Conservation (phyloP, 1,140 invertebrate genomes). For the Rhyacophila brunnea region DNA sequence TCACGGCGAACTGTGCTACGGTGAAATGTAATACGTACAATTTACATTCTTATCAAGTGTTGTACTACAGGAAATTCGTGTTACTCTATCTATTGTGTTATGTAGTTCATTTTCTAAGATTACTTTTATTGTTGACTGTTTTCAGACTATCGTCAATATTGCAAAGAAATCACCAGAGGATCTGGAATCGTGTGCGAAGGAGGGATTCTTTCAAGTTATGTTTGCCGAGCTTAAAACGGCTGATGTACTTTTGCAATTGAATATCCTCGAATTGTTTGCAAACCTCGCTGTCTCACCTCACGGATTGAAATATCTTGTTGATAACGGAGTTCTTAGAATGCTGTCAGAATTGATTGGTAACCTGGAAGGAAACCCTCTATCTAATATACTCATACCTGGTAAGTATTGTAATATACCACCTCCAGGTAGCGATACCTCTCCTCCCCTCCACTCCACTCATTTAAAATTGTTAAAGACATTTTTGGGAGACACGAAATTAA, state of each 20-base stretch:
- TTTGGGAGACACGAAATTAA: too few relatives aligned
- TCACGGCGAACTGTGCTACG: too few relatives aligned
- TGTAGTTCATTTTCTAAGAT: too few relatives aligned
- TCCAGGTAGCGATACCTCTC: too few relatives aligned
- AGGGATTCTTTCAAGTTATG: slow-evolving; percentile 67
- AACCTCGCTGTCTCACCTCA: slow-evolving; percentile 65
- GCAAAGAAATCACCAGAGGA: slow-evolving; percentile 57
- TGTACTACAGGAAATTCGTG: too few relatives aligned
- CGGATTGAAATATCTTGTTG: slow-evolving; percentile 69
- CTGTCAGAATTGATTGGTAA: slow-evolving; percentile 60
- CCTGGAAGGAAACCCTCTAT: slow-evolving; percentile 61
- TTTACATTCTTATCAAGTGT: too few relatives aligned
- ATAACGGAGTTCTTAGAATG: slow-evolving; percentile 61
- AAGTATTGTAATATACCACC: too few relatives aligned
- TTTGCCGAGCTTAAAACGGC: slow-evolving; percentile 65
- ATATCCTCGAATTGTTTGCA: slow-evolving; percentile 73
- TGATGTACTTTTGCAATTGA: slow-evolving; percentile 75
- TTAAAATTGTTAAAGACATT: too few relatives aligned
- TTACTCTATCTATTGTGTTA: too few relatives aligned
- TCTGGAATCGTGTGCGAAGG: slow-evolving; percentile 55
- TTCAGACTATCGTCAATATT: slow-evolving; percentile 68
- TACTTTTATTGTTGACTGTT: slow-evolving; percentile 35
- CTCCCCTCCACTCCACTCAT: too few relatives aligned
- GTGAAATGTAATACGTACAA: too few relatives aligned
- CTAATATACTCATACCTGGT: slow-evolving; percentile 64